Conservation (phyloP, 1,140 invertebrate species). For the Delia radicum region DNA sequence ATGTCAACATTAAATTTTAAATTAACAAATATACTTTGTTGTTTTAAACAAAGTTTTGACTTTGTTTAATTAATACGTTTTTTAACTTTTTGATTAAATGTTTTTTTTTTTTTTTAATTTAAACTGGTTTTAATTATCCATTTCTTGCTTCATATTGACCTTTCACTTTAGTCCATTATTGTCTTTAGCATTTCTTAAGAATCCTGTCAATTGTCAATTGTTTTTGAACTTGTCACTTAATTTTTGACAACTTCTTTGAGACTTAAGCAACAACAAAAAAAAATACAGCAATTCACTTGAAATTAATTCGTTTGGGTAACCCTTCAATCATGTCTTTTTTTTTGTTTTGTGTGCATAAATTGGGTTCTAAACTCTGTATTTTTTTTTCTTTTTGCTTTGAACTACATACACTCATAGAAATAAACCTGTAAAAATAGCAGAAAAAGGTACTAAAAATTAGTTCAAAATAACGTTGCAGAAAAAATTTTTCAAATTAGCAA, state of each 20-base stretch:
- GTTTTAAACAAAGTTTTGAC: background rate
- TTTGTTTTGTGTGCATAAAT: background rate
- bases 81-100: background rate
- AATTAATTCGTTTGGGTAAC: background rate
- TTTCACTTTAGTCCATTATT: background rate
- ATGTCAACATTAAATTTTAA: background rate
- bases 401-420: too few relatives aligned
- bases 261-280: background rate
- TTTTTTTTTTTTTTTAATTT: background rate
- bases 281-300: background rate
- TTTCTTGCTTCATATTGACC: too few relatives aligned
- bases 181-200: background rate
- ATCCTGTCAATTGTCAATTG: conserved; percentile 3
- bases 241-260: conserved; percentile 14
- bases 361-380: too few relatives aligned
- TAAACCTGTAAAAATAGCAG: too few relatives aligned
- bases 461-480: too few relatives aligned
- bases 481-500: too few relatives aligned
- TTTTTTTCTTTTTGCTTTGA: too few relatives aligned
- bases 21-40: background rate
- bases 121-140: background rate
- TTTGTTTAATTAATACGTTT: background rate
- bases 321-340: background rate
- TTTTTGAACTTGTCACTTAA: conserved; percentile 15
- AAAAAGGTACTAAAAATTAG: too few relatives aligned